These are phyloP conservation scores for Antennarius striatus DNA, from an alignment of 2,113 vertebrate species.

Conservation along the genomic window DNA sequence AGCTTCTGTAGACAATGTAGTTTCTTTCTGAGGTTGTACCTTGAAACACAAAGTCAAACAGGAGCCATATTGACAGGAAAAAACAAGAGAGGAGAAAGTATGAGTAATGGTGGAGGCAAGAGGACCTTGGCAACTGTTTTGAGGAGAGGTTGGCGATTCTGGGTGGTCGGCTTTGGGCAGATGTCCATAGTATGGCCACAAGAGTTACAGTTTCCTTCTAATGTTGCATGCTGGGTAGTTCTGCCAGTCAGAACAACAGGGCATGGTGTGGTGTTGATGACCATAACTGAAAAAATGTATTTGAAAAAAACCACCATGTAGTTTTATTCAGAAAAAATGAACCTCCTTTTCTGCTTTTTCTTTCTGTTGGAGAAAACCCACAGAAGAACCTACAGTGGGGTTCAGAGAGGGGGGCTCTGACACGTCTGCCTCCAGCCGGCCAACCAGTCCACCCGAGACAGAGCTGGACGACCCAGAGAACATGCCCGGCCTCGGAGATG, in stretches of 20 bases:
- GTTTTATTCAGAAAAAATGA: constrained; percentile 16
- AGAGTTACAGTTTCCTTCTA: constrained; percentile 48
- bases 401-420: constrained; percentile 30
- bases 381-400: constrained; percentile 15
- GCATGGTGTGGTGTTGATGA: constrained; percentile 27
- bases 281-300: constrained; percentile 38
- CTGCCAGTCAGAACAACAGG: constrained; percentile 45
- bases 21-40: constrained; percentile 5
- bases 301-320: constrained; percentile 52
- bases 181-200: constrained; percentile 34
- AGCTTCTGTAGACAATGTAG: no score
- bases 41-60: constrained; percentile 31
- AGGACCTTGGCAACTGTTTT: constrained; percentile 21
- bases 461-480: constrained; percentile 72
- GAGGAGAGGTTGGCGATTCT: constrained; percentile 26
- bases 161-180: constrained; percentile 63
- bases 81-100: constrained; percentile 47
- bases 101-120: constrained; percentile 58
- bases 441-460: constrained; percentile 31
- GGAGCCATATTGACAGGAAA: constrained; percentile 22
- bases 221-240: constrained; percentile 50
- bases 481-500: constrained; percentile 60
- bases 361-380: constrained; percentile 40
- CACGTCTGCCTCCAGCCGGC: constrained; percentile 41
- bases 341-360: not conserved